Base-by-base conservation (phyloP, 2,797 vertebrate genomes). In the Pseudochromis fuscus region DNA sequence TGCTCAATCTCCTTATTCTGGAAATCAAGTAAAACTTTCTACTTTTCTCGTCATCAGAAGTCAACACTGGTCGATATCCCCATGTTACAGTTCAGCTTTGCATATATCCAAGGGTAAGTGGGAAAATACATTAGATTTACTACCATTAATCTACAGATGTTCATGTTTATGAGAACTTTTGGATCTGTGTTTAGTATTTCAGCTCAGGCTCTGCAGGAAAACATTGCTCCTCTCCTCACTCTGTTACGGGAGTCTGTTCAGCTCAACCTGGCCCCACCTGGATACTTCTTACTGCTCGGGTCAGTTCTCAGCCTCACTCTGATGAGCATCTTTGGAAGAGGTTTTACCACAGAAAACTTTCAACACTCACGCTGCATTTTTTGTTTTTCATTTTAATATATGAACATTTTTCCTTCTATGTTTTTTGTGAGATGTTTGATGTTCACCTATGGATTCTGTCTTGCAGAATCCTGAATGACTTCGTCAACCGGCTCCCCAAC, bases 281-380 rank as follows among this genome's bases (percentile, higher is more conserved):
- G 97, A 1, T 93, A 97, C 74, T 99, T 99, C 76, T 86, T 99
- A 61, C 95, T 99, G 27, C 94, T 99, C 83, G 97, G 97, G 98
- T 99, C 85, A 77, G 88, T 91, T 61, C 63, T 50, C 23, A 53
- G 62, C n/a, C 10, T 3, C 24, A 30, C 30, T 63, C 1, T 12
- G 5, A 53, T 16, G 21, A 48, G 8, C 40, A 27, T 2, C 50
- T 19, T 28, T 59, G 11, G 21, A 23, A 45, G 4, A 44, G 28
- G 37, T 58, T 28, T 40, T 15, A 4, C 49, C 50, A 42, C 49
- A 44, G 44, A 18, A 19, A 59, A 53, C 23, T 52, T 3, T n/a
- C 38, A 40, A 19, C 2, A 3, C 1, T 44, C 9, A 42, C 7
- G n/a, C n/a, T 21, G n/a, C 9, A 44, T 44, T 21, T 44, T 37